These are phyloP conservation scores for Romanogobio albipinnatus DNA, from an alignment of 2,113 vertebrate genomes.

Conservation along the genomic window DNA sequence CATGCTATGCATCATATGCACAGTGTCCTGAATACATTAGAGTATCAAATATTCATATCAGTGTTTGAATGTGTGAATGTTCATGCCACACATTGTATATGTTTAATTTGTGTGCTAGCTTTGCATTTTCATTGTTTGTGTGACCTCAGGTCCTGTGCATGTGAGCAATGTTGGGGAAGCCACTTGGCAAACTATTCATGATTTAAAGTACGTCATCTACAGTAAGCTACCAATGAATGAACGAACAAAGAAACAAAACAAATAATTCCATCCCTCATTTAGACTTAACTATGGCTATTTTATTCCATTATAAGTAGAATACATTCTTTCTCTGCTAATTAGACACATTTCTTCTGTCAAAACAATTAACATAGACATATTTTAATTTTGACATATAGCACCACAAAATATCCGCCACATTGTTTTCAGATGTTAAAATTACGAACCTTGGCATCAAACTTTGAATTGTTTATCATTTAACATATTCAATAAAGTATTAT, in stretches of 20 bases:
- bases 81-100: background rate
- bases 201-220: background rate
- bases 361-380: background rate
- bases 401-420: background rate
- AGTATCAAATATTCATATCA: constrained; percentile 27
- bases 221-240: background rate
- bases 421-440: background rate
- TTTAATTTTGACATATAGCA: background rate
- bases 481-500: background rate
- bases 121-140: constrained; percentile 12
- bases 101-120: constrained; percentile 1
- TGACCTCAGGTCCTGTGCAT: background rate
- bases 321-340: background rate
- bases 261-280: background rate
- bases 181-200: background rate
- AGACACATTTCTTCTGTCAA: background rate
- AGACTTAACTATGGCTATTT: background rate
- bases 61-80: constrained; percentile 3
- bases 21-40: background rate
- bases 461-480: background rate
- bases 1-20: constrained; percentile 13
- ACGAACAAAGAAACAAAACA: too few species aligned
- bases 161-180: background rate
- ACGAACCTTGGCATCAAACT: background rate
- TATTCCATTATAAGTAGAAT: background rate